Conservation (phyloP, 1,140 invertebrate genomes). For the Calephelis nemesis region DNA sequence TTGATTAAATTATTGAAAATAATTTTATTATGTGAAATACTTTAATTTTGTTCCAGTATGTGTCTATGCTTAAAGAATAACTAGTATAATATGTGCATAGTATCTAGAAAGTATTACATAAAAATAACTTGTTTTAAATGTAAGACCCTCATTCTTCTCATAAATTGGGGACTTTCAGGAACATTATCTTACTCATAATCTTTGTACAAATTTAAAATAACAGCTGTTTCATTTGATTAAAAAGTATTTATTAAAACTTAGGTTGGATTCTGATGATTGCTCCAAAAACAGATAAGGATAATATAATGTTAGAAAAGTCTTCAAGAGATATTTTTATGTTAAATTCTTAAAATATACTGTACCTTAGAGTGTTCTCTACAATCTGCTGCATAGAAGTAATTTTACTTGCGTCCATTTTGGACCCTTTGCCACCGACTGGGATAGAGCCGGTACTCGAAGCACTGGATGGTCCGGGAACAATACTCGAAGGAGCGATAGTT, state of each 20-base stretch:
- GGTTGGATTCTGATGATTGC: too few species aligned
- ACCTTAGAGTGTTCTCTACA: conserved; percentile 76
- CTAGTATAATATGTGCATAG: too few species aligned
- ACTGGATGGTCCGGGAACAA: conserved; percentile 59
- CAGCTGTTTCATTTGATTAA: background rate
- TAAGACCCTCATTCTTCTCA: too few species aligned
- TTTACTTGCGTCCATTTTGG: conserved; percentile 72
- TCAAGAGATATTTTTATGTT: background rate
- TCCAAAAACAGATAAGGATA: too few species aligned
- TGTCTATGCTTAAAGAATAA: too few species aligned
- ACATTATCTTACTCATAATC: too few species aligned
- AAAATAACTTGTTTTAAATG: too few species aligned
- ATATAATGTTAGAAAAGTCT: background rate
- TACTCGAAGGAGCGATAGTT: conserved; percentile 62
- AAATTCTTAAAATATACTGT: conserved; percentile 24
- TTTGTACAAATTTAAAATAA: background rate
- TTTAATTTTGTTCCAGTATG: too few species aligned
- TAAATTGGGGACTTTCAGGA: background rate
- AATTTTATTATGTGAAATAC: too few species aligned
- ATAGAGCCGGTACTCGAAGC: conserved; percentile 44
- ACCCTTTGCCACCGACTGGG: conserved; percentile 44
- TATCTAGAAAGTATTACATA: too few species aligned
- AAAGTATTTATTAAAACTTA: background rate
- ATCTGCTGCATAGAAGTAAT: conserved; percentile 75
- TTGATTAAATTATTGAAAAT: too few species aligned